Evolutionary conservation across 2,888 invertebrate genomes (phyloP).

Genomic region (Dynastes tityus): DNA sequence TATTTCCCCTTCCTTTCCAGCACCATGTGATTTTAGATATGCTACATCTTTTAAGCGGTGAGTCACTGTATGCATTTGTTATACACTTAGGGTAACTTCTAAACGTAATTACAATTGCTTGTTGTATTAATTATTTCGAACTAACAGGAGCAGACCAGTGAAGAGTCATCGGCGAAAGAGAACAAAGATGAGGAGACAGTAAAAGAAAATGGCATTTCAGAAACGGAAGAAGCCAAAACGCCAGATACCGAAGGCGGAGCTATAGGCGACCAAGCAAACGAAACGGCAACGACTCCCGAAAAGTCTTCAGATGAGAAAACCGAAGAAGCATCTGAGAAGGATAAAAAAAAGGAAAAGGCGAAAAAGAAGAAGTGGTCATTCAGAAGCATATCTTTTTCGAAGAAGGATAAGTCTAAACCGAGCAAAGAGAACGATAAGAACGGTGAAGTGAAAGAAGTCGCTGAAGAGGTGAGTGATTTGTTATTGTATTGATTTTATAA

Average conservation of each 20-base stretch:
- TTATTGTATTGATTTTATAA: slow-evolving; percentile 43
- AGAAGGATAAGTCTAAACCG: slow-evolving; percentile 90
- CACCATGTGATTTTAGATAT: too few species aligned
- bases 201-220: slow-evolving; percentile 68
- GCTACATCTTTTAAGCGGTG: too few species aligned
- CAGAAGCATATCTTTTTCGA: slow-evolving; percentile 89
- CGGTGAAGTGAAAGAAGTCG: slow-evolving; percentile 75
- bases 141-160: slow-evolving; percentile 62
- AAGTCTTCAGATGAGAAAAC: slow-evolving; percentile 60
- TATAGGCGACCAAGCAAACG: slow-evolving; percentile 67
- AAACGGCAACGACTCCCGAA: slow-evolving; percentile 62
- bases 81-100: too few species aligned
- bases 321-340: slow-evolving; percentile 64
- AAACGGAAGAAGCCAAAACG: slow-evolving; percentile 64
- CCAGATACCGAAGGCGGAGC: slow-evolving; percentile 62
- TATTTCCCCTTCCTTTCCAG: too few species aligned
- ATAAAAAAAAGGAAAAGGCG: slow-evolving; percentile 70
- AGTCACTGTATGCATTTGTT: too few species aligned
- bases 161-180: slow-evolving; percentile 57
- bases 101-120: too few species aligned
- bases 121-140: slow-evolving; percentile 28
- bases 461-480: slow-evolving; percentile 76
- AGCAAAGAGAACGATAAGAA: slow-evolving; percentile 77
- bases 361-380: slow-evolving; percentile 93
- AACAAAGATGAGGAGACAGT: slow-evolving; percentile 60